A percentile compares a stretch with the other conserved stretches of the same genome.
Evolutionary conservation across 2,888 invertebrate genomes (phyloP).

Genomic region (Drosophila glabriapex): DNA sequence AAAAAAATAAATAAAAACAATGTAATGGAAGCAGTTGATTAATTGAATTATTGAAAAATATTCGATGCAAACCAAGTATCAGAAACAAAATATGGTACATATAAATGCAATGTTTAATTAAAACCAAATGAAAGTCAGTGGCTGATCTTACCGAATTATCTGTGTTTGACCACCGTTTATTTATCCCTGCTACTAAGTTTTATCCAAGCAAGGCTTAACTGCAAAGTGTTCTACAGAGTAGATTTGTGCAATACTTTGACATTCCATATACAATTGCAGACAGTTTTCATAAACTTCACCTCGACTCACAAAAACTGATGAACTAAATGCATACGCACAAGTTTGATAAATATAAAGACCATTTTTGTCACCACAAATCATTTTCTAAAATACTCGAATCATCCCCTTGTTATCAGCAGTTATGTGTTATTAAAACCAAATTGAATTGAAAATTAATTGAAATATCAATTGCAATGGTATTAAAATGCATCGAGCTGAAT

Average conservation of each 20-base stretch:
- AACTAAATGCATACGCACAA: background rate
- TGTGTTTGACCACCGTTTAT: background rate
- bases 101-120: background rate
- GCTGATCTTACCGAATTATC: background rate
- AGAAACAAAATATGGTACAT: background rate
- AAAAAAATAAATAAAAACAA: background rate
- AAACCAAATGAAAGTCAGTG: background rate
- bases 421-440: constrained; percentile 65
- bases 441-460: constrained; percentile 78
- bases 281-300: background rate
- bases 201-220: background rate
- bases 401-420: constrained; percentile 18
- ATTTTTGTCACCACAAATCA: constrained; percentile 30
- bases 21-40: background rate
- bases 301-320: background rate
- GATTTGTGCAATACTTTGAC: background rate
- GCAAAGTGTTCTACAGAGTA: background rate
- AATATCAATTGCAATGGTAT: constrained; percentile 73
- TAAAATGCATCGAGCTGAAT: constrained; percentile 50
- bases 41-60: background rate
- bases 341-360: constrained; percentile 35
- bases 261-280: background rate
- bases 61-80: background rate
- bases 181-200: background rate
- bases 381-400: background rate